Conservation (phyloP, 2,113 vertebrate species). For the Seriola quinqueradiata region DNA sequence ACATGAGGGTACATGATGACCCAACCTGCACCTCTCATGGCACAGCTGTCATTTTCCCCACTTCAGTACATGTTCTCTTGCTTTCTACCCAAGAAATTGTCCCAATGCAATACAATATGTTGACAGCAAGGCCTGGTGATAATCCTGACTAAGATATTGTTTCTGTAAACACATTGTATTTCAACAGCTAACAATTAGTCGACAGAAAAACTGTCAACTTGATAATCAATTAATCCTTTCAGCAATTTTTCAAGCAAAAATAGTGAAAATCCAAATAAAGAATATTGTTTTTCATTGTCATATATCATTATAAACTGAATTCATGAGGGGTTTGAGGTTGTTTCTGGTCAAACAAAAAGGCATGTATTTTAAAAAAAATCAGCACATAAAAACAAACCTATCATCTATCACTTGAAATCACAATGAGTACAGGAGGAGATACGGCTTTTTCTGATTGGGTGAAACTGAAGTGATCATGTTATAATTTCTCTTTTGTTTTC, state of each 20-base stretch:
- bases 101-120: background rate
- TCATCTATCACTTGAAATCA: too few relatives aligned
- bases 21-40: background rate
- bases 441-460: background rate
- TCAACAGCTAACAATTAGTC: background rate
- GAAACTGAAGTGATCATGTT: background rate
- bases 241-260: too few relatives aligned
- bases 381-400: background rate
- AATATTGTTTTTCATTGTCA: too few relatives aligned
- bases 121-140: background rate
- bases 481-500: slow-evolving; percentile 1
- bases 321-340: too few relatives aligned
- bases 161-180: background rate
- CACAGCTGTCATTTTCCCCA: slow-evolving; percentile 14
- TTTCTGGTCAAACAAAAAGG: too few relatives aligned
- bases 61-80: background rate
- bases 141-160: background rate
- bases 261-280: too few relatives aligned
- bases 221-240: too few relatives aligned
- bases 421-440: background rate
- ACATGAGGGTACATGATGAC: background rate
- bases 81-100: background rate
- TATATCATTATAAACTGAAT: too few relatives aligned
- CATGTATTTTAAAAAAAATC: background rate
- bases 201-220: too few relatives aligned